Evolutionary conservation across 1,140 invertebrate species (phyloP), one percentile per base, ranked within the genome.

Genomic region (Charaxes varanes): DNA sequence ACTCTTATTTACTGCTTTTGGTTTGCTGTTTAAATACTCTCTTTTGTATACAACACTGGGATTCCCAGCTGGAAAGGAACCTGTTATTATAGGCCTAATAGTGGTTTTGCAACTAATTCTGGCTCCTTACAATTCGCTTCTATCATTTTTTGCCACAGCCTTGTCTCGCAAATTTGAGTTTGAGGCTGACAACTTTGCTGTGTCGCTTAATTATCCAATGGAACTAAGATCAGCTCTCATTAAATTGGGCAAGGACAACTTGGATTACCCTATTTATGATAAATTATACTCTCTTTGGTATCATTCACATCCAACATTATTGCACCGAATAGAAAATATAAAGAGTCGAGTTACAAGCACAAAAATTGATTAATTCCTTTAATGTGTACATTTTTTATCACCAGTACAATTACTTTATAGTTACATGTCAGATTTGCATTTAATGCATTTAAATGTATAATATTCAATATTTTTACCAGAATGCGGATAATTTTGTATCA

Each of bases 121-220:
- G 62, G 92, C 94, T 18, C 96, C 97, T 2, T 95, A 98, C 54
- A 96, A 98, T 86, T 93, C 95, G 49, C 88, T 94, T 6, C 76
- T 94, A n/a, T 87, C 86, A 26, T 93, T 90, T 57, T 72, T 89
- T 23, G 84, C 90, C 74, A 93, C 90, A 8, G 86, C 88, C 6
- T 59, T 92, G 2, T 91, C 89, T 10, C 85, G 93, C 38, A 88
- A 87, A 52, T 97, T 93, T 76, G 98, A 99, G 85, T 99, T 98
- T 85, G 90, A 97, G 87, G 98, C 98, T n/a, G 98, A 99, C 85
- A 87, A 87, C 13, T 99, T 97, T 87, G 97, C 96, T 4, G 91
- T 91, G 28, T 85, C 87, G 15, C 79, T 99, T 26, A 91, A 94
- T 11, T 91, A 90, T 59, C 86, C 90, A 0, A 81, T 88, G 19